Evolutionary conservation across 2,888 invertebrate genomes (phyloP).

Genomic region (Nudaria mundana): DNA sequence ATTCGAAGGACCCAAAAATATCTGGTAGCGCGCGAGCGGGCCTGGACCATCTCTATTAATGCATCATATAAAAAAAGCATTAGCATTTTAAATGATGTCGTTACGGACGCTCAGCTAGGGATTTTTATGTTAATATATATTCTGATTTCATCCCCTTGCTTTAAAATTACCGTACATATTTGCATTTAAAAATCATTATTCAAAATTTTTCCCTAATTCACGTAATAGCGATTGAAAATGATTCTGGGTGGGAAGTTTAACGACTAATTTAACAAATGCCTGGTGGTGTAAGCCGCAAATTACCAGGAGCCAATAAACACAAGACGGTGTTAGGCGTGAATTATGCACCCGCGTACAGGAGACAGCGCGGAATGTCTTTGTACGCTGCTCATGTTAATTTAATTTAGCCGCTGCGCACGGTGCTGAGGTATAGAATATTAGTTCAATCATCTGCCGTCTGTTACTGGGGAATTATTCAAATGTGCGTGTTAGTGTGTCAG

Average conservation of each 20-base stretch:
- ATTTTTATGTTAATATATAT: slow-evolving; percentile 30
- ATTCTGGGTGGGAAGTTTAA: slow-evolving; percentile 15
- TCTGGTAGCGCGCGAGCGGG: slow-evolving; percentile 16
- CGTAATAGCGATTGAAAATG: slow-evolving; percentile 1
- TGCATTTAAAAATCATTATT: not conserved
- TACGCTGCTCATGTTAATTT: slow-evolving; percentile 63
- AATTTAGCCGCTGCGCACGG: slow-evolving; percentile 54
- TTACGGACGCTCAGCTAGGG: slow-evolving; percentile 17
- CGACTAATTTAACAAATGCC: slow-evolving; percentile 27
- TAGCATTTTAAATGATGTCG: slow-evolving; percentile 51
- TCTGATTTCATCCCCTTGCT: slow-evolving; percentile 12
- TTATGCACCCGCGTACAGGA: slow-evolving; percentile 43
- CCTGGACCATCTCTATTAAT: slow-evolving; percentile 35
- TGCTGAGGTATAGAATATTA: slow-evolving; percentile 48
- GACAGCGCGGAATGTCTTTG: slow-evolving; percentile 42
- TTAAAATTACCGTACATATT: slow-evolving; percentile 8
- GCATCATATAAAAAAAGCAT: slow-evolving; percentile 41
- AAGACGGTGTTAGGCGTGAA: slow-evolving; percentile 37
- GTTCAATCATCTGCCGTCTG: slow-evolving; percentile 43
- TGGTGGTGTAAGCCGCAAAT: slow-evolving; percentile 20
- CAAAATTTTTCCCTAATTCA: not conserved
- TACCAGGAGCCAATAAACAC: slow-evolving; percentile 46
- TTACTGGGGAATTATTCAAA: slow-evolving; percentile 48
- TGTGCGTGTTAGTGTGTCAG: slow-evolving; percentile 27
- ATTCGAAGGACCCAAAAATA: slow-evolving; percentile 8